phyloP scores from a whole-genome alignment of 1,140 invertebrate genomes.

The Pogonomyrmex barbatus region DNA sequence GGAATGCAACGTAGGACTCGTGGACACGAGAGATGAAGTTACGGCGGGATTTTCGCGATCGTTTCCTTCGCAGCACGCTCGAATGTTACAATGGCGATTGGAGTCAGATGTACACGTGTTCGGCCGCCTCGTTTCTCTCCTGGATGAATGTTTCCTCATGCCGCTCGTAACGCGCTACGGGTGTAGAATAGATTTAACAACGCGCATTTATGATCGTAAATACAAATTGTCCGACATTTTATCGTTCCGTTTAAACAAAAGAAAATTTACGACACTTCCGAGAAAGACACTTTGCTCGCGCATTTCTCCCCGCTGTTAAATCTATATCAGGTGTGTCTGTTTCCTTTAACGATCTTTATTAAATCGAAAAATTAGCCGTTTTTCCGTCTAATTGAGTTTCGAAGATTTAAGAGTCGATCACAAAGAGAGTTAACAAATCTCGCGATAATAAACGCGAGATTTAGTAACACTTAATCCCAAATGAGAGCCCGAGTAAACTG shows the following conservation, averaged over 20 bases:
- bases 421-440: background rate
- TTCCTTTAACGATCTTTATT: background rate
- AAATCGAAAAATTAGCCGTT: background rate
- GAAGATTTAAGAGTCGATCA: background rate
- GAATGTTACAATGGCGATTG: constrained; percentile 31
- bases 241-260: constrained; percentile 23
- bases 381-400: background rate
- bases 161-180: constrained; percentile 40
- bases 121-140: constrained; percentile 12
- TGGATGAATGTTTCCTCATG: constrained; percentile 33
- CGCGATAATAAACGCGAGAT: background rate
- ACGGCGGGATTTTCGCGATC: constrained; percentile 52
- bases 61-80: constrained; percentile 37
- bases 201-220: constrained; percentile 42
- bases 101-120: constrained; percentile 34
- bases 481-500: background rate
- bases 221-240: constrained; percentile 44
- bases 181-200: constrained; percentile 43
- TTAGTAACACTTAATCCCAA: background rate
- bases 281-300: background rate
- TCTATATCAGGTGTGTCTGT: background rate
- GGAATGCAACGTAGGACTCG: background rate
- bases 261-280: constrained; percentile 41
- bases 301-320: constrained; percentile 23
- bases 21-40: constrained; percentile 39